phyloP scores from a whole-genome alignment of 2,113 vertebrate genomes.

The Brienomyrus brachyistius region DNA sequence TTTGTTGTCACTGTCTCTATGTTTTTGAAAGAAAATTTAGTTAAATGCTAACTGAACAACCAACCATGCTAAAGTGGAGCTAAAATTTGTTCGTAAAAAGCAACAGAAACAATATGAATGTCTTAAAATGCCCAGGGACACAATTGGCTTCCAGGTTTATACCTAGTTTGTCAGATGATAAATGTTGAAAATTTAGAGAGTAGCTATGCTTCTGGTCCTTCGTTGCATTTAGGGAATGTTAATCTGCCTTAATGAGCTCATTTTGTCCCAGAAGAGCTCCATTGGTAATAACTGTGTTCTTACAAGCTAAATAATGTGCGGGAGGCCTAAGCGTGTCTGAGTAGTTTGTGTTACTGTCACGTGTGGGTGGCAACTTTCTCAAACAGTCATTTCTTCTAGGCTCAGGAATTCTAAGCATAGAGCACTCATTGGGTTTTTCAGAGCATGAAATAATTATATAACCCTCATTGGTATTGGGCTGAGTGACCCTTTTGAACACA shows the following conservation, averaged over 20 bases:
- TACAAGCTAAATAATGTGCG: neutral
- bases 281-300: neutral
- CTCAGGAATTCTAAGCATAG: neutral
- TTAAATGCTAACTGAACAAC: neutral
- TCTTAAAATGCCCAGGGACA: neutral
- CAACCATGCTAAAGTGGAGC: neutral
- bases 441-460: conserved; percentile 48
- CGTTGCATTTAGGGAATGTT: neutral
- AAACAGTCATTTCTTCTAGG: neutral
- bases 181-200: neutral
- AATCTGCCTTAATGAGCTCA: neutral
- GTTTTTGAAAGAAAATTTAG: neutral
- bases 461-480: conserved; percentile 37
- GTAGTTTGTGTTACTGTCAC: neutral
- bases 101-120: neutral
- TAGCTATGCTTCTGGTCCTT: neutral
- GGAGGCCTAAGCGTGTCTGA: neutral
- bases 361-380: neutral
- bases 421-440: conserved; percentile 47
- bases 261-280: neutral
- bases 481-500: conserved; percentile 20
- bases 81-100: neutral
- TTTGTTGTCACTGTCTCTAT: neutral
- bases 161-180: neutral
- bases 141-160: neutral